Percentiles rank a stretch among this genome's conserved stretches.
Evolutionary conservation across 2,113 vertebrate species (phyloP).

Genomic region (Phyllopteryx taeniolatus): DNA sequence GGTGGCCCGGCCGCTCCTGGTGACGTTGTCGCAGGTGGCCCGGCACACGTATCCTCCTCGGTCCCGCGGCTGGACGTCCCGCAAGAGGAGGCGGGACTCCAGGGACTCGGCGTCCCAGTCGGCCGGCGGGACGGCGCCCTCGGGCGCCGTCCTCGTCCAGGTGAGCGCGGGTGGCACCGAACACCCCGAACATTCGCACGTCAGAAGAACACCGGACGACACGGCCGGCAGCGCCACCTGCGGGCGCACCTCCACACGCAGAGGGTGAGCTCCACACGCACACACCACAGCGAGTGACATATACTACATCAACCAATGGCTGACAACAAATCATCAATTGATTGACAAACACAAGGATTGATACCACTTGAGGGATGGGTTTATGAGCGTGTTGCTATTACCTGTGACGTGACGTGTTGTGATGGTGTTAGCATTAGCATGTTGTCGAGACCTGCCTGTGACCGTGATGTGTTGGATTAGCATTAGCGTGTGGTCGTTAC

Average conservation of each 20-base stretch:
- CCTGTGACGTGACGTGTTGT: too few species aligned
- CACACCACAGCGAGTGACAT: too few species aligned
- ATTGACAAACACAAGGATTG: too few species aligned
- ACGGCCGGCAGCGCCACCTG: background rate
- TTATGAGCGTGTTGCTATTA: too few species aligned
- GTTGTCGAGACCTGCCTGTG: too few species aligned
- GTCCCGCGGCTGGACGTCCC: background rate
- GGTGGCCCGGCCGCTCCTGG: background rate
- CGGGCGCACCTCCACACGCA: background rate
- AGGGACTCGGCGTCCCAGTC: background rate
- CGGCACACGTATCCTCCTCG: background rate
- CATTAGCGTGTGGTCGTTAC: background rate
- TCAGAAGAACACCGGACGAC: background rate
- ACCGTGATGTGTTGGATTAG: too few species aligned
- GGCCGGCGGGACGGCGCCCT: background rate
- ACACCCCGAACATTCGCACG: background rate
- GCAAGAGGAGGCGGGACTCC: background rate
- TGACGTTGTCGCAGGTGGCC: background rate
- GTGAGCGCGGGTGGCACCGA: background rate
- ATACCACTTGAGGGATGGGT: too few species aligned
- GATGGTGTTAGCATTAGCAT: too few species aligned
- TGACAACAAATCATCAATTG: too few species aligned
- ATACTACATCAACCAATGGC: too few species aligned
- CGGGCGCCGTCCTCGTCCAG: background rate
- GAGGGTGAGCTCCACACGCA: background rate